These are phyloP conservation scores for Laterallus jamaicensis DNA, from an alignment of 2,113 vertebrate genomes.

Conservation along the genomic window DNA sequence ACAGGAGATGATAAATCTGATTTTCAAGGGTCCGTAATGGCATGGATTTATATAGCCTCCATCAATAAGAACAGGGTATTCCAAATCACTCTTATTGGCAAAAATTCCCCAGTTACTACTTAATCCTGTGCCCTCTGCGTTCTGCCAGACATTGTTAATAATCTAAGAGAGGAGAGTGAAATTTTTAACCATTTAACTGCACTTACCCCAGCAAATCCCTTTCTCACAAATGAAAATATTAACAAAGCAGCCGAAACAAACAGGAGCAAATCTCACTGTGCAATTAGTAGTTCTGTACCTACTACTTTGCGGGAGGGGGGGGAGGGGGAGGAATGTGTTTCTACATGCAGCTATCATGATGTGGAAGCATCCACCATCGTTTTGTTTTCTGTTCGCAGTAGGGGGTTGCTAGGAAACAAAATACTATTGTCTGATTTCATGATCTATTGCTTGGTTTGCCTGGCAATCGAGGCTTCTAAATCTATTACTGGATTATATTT, in stretches of 20 bases:
- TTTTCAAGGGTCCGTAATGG: background rate
- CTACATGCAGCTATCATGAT: conserved; percentile 17
- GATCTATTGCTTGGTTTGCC: conserved; percentile 73
- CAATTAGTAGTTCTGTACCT: background rate
- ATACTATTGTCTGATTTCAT: conserved; percentile 79
- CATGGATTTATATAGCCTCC: background rate
- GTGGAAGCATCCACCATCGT: conserved; percentile 67
- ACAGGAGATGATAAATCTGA: background rate
- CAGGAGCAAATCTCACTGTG: background rate
- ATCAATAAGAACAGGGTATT: background rate
- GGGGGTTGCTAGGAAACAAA: conserved; percentile 80
- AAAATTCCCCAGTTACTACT: background rate
- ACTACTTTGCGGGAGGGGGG: background rate
- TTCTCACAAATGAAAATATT: background rate
- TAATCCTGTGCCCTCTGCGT: background rate
- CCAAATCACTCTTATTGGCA: background rate
- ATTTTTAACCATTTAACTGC: conserved; percentile 2
- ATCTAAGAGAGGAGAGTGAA: background rate
- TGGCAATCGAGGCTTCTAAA: conserved; percentile 68
- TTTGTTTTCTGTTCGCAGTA: conserved; percentile 77
- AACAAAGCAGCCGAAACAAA: background rate
- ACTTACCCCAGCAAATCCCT: background rate
- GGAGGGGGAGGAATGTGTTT: background rate
- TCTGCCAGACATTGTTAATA: background rate
- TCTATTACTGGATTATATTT: conserved; percentile 68